Conservation (phyloP, 2,797 vertebrate genomes). For the Sebastes nivosus region DNA sequence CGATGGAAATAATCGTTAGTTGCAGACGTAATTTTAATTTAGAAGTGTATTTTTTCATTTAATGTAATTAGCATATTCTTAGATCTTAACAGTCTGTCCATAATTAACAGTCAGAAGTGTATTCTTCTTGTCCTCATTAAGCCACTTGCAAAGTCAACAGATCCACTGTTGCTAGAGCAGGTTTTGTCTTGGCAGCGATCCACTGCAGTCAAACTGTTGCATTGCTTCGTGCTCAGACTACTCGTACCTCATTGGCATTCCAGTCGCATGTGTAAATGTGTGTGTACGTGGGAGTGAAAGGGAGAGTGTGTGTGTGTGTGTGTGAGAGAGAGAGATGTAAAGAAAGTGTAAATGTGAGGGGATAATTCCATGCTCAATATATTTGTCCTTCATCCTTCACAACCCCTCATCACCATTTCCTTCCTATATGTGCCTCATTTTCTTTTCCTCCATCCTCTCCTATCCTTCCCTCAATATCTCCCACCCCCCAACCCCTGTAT, state of each 20-base stretch:
- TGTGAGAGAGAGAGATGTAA: conserved; percentile 26
- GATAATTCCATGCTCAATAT: conserved; percentile 22
- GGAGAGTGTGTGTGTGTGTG: conserved; percentile 5
- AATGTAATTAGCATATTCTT: not conserved
- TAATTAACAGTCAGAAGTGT: not conserved
- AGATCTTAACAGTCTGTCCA: not conserved
- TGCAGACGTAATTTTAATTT: not conserved
- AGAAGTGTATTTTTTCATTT: not conserved
- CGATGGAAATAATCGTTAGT: not conserved
- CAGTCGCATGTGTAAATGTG: conserved; percentile 42
- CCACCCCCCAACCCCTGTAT: not conserved
- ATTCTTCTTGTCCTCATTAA: not conserved
- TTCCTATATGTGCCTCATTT: conserved; percentile 16
- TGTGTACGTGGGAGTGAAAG: conserved; percentile 25
- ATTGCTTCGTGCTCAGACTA: conserved; percentile 77
- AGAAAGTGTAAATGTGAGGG: conserved; percentile 35
- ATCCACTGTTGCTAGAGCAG: conserved; percentile 24
- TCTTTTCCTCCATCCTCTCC: not conserved
- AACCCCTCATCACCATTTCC: conserved; percentile 17
- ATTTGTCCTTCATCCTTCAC: conserved; percentile 48
- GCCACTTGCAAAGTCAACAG: not conserved
- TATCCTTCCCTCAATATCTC: not conserved
- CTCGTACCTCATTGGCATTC: conserved; percentile 74
- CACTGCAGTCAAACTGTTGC: conserved; percentile 82
- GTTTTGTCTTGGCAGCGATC: conserved; percentile 58